Percentiles rank a stretch among this genome's conserved stretches.
These are phyloP conservation scores for Phacellophora camtschatica DNA, from an alignment of 30 jellyfish, hydroid and myxozoan species.

Conservation along the genomic window DNA sequence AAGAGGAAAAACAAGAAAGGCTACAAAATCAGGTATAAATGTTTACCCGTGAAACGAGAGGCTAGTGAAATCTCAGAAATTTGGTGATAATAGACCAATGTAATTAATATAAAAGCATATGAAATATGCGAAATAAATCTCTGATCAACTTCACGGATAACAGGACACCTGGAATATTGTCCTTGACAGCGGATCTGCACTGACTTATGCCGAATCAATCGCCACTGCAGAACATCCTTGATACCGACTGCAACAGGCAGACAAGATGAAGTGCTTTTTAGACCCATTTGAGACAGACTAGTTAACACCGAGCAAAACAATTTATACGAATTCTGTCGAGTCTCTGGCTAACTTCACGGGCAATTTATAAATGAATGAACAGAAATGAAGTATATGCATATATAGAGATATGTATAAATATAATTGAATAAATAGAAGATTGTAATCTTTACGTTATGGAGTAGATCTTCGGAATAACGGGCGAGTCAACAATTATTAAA, in stretches of 20 bases:
- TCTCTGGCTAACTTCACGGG: no score
- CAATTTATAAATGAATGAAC: background rate
- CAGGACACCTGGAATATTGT: no score
- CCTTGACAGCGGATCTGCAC: no score
- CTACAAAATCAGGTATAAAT: constrained; percentile 47
- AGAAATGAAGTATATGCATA: background rate
- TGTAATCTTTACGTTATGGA: no score
- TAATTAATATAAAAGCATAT: background rate
- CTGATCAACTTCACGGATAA: background rate
- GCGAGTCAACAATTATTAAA: no score
- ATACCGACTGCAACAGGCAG: background rate
- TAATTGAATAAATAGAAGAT: no score
- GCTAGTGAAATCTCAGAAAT: constrained; percentile 1
- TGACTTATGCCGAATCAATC: no score
- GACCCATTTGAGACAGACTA: background rate
- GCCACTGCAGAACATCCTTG: no score
- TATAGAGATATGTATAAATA: background rate
- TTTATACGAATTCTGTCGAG: background rate
- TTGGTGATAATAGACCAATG: background rate
- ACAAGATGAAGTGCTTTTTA: background rate
- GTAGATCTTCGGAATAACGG: no score
- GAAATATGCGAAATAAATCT: background rate
- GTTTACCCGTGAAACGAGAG: constrained; percentile 42
- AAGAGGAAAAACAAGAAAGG: constrained; percentile 30
- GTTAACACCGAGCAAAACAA: background rate